These are phyloP conservation scores for Clistopyga incitator DNA, from an alignment of 2,888 invertebrate genomes.

Conservation along the genomic window DNA sequence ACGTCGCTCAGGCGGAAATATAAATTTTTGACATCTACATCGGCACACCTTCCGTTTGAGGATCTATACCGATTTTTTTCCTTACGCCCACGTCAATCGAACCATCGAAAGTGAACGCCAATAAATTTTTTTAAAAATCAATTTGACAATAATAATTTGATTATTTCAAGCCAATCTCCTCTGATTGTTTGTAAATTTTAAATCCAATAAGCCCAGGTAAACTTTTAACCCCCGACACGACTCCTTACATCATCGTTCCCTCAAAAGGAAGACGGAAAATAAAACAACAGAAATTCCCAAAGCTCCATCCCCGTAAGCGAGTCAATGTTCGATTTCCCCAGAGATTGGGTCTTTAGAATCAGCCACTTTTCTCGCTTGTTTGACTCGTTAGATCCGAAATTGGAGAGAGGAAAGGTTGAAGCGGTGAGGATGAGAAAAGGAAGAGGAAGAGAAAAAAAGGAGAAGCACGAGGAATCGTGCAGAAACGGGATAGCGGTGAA, in stretches of 20 bases:
- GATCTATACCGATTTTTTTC: not conserved
- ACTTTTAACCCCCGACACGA: not conserved
- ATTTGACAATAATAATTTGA: too few species aligned
- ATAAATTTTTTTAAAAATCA: too few species aligned
- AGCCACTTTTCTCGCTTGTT: slow-evolving; percentile 45
- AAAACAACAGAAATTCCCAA: not conserved
- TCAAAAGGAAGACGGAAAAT: not conserved
- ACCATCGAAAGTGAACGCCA: too few species aligned
- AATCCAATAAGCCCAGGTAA: not conserved
- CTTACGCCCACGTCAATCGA: not conserved
- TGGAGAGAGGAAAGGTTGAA: slow-evolving; percentile 44
- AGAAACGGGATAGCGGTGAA: slow-evolving; percentile 12
- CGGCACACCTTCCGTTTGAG: not conserved
- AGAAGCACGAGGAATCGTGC: too few species aligned
- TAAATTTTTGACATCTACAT: not conserved
- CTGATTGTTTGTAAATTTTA: too few species aligned
- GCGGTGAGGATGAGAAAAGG: slow-evolving; percentile 29
- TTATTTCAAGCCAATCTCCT: too few species aligned
- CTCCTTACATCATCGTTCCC: not conserved
- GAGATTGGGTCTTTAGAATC: slow-evolving; percentile 37
- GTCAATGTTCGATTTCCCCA: slow-evolving; percentile 19
- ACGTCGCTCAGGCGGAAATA: not conserved
- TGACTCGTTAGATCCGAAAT: slow-evolving; percentile 58
- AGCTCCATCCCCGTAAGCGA: not conserved
- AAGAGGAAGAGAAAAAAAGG: not conserved